phyloP scores from a whole-genome alignment of 2,888 invertebrate genomes.

The Hermaeophaga mercurialis region DNA sequence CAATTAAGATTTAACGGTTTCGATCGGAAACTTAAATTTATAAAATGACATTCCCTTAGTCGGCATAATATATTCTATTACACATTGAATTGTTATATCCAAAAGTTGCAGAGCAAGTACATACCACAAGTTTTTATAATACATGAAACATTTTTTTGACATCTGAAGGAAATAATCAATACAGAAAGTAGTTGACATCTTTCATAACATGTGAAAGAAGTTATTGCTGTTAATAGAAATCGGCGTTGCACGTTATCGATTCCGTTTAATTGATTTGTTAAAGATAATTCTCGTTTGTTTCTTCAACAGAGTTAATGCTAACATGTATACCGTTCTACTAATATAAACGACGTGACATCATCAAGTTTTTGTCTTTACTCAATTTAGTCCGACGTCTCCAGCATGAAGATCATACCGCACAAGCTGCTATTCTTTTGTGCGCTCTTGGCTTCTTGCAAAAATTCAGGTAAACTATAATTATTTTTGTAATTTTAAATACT shows the following conservation, averaged over 20 bases:
- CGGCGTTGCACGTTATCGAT: constrained; percentile 28
- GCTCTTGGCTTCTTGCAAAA: constrained; percentile 14
- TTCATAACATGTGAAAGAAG: background rate
- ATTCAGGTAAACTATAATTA: constrained; percentile 25
- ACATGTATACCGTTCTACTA: constrained; percentile 39
- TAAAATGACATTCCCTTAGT: too few relatives aligned
- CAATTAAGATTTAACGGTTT: too few relatives aligned
- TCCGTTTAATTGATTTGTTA: constrained; percentile 10
- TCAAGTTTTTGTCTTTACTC: constrained; percentile 3
- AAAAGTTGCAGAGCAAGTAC: too few relatives aligned
- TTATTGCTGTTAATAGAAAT: constrained; percentile 32
- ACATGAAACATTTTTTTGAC: too few relatives aligned
- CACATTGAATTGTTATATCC: too few relatives aligned
- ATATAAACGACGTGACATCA: constrained; percentile 30
- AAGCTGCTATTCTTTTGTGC: constrained; percentile 10
- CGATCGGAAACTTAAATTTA: too few relatives aligned
- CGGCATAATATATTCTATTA: too few relatives aligned
- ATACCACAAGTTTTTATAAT: too few relatives aligned
- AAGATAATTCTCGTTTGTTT: constrained; percentile 39
- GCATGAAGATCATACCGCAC: constrained; percentile 27
- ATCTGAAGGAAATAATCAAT: too few relatives aligned
- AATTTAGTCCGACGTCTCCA: constrained; percentile 2
- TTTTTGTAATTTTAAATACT: too few relatives aligned
- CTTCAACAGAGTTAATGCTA: constrained; percentile 39
- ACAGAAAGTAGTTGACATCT: background rate